These are phyloP conservation scores for Coracopsis vasa DNA, from an alignment of 2,113 vertebrate species.

Conservation along the genomic window DNA sequence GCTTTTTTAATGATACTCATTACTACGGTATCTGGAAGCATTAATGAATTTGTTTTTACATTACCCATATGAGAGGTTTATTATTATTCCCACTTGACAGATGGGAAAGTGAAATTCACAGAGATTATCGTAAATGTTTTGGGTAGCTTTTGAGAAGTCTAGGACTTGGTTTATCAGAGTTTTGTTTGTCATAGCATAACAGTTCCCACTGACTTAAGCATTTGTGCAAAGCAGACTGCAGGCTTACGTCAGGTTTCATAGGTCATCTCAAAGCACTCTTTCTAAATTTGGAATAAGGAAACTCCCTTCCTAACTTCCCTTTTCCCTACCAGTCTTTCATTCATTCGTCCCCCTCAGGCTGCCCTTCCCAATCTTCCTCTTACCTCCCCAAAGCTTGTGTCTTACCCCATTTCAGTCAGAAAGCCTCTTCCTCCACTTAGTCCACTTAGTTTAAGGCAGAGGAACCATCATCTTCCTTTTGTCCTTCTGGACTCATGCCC, in stretches of 20 bases:
- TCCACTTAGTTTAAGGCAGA: neutral
- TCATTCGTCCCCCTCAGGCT: neutral
- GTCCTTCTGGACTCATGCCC: neutral
- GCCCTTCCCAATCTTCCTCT: neutral
- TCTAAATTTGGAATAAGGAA: constrained; percentile 45
- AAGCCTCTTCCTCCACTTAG: neutral
- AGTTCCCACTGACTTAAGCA: constrained; percentile 6
- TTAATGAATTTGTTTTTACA: constrained; percentile 54
- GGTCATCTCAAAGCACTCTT: neutral
- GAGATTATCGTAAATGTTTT: neutral
- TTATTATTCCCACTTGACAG: constrained; percentile 49
- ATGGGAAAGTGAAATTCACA: constrained; percentile 38
- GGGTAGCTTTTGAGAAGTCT: neutral
- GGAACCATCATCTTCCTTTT: neutral
- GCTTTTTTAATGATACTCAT: neutral
- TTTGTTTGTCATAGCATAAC: neutral
- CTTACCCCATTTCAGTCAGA: neutral
- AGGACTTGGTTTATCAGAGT: neutral
- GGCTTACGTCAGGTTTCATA: neutral
- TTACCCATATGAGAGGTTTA: constrained; percentile 34
- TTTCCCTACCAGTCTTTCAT: neutral
- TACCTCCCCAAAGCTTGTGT: neutral
- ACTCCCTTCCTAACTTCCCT: neutral
- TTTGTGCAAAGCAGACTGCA: neutral
- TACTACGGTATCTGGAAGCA: neutral